Base-by-base conservation (phyloP, 2,113 vertebrate species). In the Acrocephalus kingi region DNA sequence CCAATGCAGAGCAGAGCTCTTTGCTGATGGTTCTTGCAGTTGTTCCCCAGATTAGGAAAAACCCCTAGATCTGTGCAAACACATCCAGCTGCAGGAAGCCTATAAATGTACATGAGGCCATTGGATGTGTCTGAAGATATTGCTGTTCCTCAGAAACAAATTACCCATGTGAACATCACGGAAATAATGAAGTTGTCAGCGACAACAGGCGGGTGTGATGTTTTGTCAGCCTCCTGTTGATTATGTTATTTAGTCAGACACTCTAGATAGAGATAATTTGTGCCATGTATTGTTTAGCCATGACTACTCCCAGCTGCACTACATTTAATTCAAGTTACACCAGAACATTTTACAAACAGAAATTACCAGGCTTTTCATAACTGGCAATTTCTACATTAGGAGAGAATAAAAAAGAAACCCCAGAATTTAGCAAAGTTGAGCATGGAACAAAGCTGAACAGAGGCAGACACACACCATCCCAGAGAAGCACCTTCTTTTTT, bases 181-280 rank as follows among this genome's bases (percentile, higher is more conserved):
- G 87, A 62, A 91, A 90, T 96, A 92, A 97, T 96, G 94, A 97
- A 97, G 96, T 22, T 96, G 90, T 97, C 93, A 96, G 58, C 68
- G 79, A 93, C 86, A 95, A 78, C 45, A 68, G 76, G 31, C 63
- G 46, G 76, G 72, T 84, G 79, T 58, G 87, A 62, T 91, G 73
- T 54, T 90, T 76, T 93, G 88, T 95, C 86, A 90, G 73, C 75
- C 76, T 93, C 73, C 6, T 75, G 94, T 88, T 92, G 94, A 87
- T 96, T 93, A 52, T 62, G 54, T 76, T 94, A 85, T 91, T 91
- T 89, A 73, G 66, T 73, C 89, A 95, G 93, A 62, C 82, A 48
- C 84, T 96, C 59, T 55, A 77, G 33, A 45, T 7, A 85, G 75
- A 90, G 92, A 72, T 89, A 78, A 96, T 96, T 96, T 95, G 87